Base-by-base conservation (phyloP, 2,888 invertebrate genomes). In the Diabrotica balteata region DNA sequence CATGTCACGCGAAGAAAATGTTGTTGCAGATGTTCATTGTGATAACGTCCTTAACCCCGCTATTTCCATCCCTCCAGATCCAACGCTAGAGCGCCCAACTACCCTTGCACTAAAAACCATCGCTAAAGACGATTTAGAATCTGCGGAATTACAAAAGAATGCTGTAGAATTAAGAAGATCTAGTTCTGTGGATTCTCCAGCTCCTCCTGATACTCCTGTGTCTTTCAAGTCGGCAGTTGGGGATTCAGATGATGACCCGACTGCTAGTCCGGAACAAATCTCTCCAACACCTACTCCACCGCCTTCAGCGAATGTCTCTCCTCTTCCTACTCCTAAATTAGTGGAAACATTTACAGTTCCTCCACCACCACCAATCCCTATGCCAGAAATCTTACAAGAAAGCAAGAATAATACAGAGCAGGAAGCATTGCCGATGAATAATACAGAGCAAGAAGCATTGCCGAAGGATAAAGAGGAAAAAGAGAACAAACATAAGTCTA, bases 1-100 rank as follows among this genome's bases (percentile, higher is more conserved):
- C 46, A 72, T 57, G 55, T 57, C 45, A 17, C 45, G 55, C 45
- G 55, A 86, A 82, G 87, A 88, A 79, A 86, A 86, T 81, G 87
- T 88, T 42, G 84, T 88, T 75, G 88, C 85, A 67, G 86, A 87
- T 82, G 86, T 88, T 10, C 88, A 88, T 75, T 85, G 87, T 80
- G 87, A 88, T 79, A 87, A 88, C 81, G 77, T 75, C 54, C 59
- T 70, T 55, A 75, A 75, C 62, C 71, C 72, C 62, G 70, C 71
- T 68, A 67, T 49, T 50, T 55, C 70, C 45, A 44, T 51, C 51
- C 32, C 53, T 45, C 45, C 52, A 17, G 47, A n/a, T 50, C 42
- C 44, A 53, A 42, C 43, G 17, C 43, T 44, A 8, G 49, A 17
- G 43, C 42, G 11, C n/a, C 51, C 59, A 11, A 54, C 22, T 7